Evolutionary conservation across 2,113 vertebrate genomes (phyloP), one percentile per base, ranked within the genome.

Genomic region (Syngnathus floridae): DNA sequence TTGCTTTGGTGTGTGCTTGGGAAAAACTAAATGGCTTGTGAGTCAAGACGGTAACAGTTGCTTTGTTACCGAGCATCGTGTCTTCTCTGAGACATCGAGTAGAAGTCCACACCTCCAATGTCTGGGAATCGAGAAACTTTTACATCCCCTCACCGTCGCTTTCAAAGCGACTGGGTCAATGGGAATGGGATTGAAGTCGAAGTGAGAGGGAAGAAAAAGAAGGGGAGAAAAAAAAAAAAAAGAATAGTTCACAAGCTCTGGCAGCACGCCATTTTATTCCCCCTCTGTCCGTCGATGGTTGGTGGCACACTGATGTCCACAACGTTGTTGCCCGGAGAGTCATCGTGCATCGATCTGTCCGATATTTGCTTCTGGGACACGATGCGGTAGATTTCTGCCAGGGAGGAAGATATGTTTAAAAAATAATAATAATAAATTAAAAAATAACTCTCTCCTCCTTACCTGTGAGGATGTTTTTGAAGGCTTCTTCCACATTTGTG

Each of bases 401-500:
- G 31, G 4, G 72, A 66, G 46, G 7, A 4, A 48, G 5, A 19
- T 0, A 4, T 19, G 3, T 5, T 31, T n/a, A 12, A 21, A 36
- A 26, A 64, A 40, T 9, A 40, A 40, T 9, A 40, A 40, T 7
- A 55, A 31, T 6, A 55, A 26, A 26, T 14, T 1, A 45, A 45
- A 16, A 13, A 45, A 45, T 1, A 45, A 1, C 0, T 0, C 14
- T 56, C 4, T 54, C 22, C 12, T 55, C 4, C 52, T 21, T 69
- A 97, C 96, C 96, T 92, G 96, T 93, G 56, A 98, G 93, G 62
- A 98, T 98, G 84, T 94, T 98, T 87, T 98, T 97, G 86, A 98
- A 98, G 3, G 96, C 95, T 87, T 97, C 96, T 85, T 98, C 96
- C 76, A 96, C 95, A 64, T 98, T 98, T 79, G 96, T 98, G 61